Evolutionary conservation across 2,888 invertebrate species (phyloP).

Genomic region (Chrysina gloriosa): DNA sequence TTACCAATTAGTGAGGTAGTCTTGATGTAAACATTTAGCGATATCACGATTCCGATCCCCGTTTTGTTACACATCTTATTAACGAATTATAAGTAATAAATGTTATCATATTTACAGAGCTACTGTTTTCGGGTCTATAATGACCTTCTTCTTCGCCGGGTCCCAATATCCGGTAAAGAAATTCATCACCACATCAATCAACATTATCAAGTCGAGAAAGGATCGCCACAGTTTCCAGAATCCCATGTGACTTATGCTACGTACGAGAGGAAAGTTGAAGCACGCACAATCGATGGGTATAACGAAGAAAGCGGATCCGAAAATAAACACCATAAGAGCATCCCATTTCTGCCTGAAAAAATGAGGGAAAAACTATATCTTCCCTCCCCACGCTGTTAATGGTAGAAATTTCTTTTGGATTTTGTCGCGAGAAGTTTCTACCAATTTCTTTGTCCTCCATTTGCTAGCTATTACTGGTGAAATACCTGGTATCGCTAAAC

Average conservation of each 20-base stretch:
- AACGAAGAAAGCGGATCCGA: constrained; percentile 53
- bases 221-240: constrained; percentile 41
- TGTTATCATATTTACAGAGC: constrained; percentile 42
- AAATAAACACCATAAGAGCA: constrained; percentile 57
- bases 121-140: constrained; percentile 52
- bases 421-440: no score
- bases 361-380: no score
- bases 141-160: constrained; percentile 53
- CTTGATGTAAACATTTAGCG: no score
- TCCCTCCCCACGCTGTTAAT: no score
- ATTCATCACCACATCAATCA: constrained; percentile 59
- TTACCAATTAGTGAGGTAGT: no score
- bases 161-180: constrained; percentile 62
- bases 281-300: constrained; percentile 58
- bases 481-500: constrained; percentile 60
- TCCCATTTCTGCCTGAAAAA: constrained; percentile 55
- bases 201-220: constrained; percentile 54
- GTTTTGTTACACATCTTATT: no score
- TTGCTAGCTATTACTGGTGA: not conserved
- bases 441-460: not conserved
- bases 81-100: no score
- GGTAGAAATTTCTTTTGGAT: no score
- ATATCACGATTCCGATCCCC: no score
- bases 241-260: not conserved
- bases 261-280: constrained; percentile 17